Evolutionary conservation across 2,888 invertebrate genomes (phyloP), one percentile per base, ranked within the genome.

Genomic region (Nyleta sp.): DNA sequence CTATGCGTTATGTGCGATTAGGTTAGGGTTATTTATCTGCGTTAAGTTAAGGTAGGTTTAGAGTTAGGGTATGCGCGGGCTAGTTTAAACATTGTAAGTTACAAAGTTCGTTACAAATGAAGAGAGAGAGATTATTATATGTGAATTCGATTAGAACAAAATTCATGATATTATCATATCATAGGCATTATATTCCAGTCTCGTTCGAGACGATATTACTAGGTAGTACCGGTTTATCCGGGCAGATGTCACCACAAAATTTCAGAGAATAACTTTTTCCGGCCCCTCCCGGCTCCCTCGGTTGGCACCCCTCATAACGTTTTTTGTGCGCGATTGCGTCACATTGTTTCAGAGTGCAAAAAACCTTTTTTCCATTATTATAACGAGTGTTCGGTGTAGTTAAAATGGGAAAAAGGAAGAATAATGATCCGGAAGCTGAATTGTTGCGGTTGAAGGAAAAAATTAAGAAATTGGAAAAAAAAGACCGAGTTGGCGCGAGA

Each of bases 161-260:
- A n/a, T n/a, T n/a, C n/a, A n/a, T n/a, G n/a, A n/a, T n/a, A n/a
- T n/a, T n/a, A n/a, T n/a, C n/a, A n/a, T n/a, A 24, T 24, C 7
- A 5, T 7, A 7, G 7, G 24, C 3, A 31, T 35, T 35, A 35
- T 35, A 35, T 35, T 8, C 10, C 10, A 35, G 35, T 35, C 6
- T 35, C 35, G 35, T 35, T 35, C n/a, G 35, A 35, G 35, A 35
- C 35, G 35, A 35, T 35, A 35, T 35, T 11, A 35, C 35, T 50
- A 31, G 3, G 50, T 50, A 50, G 31, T 50, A 31, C 17, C 31
- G 31, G 31, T 50, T 11, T n/a, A 31, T 50, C 50, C 50, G 31
- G 50, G 50, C 50, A 15, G 50, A 31, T 50, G 50, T 28, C 31
- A 15, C 31, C 28, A 50, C 28, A 44, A 50, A 50, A 8, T 13